Base-by-base conservation (phyloP, 2,888 invertebrate genomes). In the Aphrophora alni region DNA sequence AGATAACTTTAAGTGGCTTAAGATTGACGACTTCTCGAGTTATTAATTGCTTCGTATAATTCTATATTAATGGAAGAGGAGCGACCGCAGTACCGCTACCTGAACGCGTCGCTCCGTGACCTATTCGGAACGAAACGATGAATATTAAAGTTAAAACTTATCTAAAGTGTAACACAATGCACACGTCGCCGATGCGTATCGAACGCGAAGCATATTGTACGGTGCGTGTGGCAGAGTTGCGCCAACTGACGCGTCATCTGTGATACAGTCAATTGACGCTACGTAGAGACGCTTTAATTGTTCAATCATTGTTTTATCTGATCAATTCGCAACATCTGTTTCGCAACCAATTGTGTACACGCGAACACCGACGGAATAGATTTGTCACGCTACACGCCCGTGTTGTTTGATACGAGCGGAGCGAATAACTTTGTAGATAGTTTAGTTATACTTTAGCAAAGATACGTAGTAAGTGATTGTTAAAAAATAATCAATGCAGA, bases 261-360 rank as follows among this genome's bases (percentile, higher is more conserved):
- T 59, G 59, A 59, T 21, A 59, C 59, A 59, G 59, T 59, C 59
- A 59, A 59, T 59, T 59, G 59, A 59, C 59, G 59, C 59, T 2
- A 59, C 59, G 14, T 21, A 21, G n/a, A 59, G 59, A n/a, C 59
- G 59, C 59, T 59, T 59, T 59, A 59, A 59, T 59, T 59, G 59
- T 59, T 59, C 59, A 59, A 59, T 59, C 59, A 59, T 59, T 59
- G 59, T 59, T 59, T 59, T 59, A 59, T 59, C 59, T 59, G 59
- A 59, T 59, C 59, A 59, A 59, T 59, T 59, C 59, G 59, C 59
- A 59, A 59, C 59, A 59, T 59, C 59, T 59, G 59, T 59, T 44
- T 59, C 59, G 59, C 59, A 59, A 59, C 59, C 59, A 59, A 59
- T 59, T 59, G 59, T 21, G 59, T 21, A 59, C 59, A 59, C 59